These are phyloP conservation scores for Columba guinea DNA, from an alignment of 2,797 vertebrate species.

Conservation along the genomic window DNA sequence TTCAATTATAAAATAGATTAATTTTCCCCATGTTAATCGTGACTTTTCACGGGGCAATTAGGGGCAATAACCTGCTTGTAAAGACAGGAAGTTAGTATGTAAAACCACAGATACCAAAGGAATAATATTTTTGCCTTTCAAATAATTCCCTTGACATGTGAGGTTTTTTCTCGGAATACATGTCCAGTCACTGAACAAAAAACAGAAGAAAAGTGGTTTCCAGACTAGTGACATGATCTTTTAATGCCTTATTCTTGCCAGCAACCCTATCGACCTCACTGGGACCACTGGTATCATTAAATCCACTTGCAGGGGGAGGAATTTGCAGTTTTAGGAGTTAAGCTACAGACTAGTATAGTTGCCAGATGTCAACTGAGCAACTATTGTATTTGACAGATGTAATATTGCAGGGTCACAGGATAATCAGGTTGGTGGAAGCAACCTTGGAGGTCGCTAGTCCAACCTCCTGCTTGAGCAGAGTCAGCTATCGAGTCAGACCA, in stretches of 20 bases:
- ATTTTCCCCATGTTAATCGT: slow-evolving; percentile 8
- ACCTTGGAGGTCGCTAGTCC: neutral
- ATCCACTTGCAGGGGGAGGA: neutral
- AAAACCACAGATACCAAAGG: slow-evolving; percentile 31
- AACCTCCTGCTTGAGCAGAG: neutral
- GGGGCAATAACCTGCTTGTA: neutral
- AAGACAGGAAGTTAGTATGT: slow-evolving; percentile 1
- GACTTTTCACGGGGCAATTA: neutral
- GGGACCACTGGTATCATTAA: slow-evolving; percentile 28
- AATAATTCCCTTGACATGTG: neutral
- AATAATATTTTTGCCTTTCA: slow-evolving; percentile 26
- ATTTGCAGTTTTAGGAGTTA: slow-evolving; percentile 8
- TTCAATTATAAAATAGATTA: slow-evolving; percentile 12
- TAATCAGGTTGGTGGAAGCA: neutral
- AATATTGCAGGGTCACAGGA: neutral
- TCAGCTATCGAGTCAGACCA: neutral
- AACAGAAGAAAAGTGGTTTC: slow-evolving; percentile 2
- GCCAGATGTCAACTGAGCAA: slow-evolving; percentile 19
- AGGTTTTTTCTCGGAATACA: neutral
- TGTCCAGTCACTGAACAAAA: neutral
- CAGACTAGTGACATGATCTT: slow-evolving; percentile 1
- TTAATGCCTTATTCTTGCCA: slow-evolving; percentile 28
- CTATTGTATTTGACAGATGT: neutral
- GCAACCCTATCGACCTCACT: neutral
- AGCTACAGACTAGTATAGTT: neutral